phyloP scores from a whole-genome alignment of 2,113 vertebrate genomes.

The Phasianus colchicus region DNA sequence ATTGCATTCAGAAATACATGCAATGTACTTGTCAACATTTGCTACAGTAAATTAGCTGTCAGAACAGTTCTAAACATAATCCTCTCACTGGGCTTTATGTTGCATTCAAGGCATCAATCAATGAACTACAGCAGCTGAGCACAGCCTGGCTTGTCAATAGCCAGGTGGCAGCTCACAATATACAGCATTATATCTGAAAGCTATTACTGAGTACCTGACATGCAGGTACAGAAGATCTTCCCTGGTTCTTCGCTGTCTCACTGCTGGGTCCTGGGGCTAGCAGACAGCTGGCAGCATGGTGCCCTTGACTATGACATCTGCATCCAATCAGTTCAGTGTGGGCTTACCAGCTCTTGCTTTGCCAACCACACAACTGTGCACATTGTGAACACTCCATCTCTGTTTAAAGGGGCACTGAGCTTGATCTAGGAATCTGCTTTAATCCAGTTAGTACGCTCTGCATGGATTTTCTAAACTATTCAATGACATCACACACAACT shows the following conservation, averaged over 20 bases:
- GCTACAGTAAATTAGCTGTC: background rate
- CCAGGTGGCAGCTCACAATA: background rate
- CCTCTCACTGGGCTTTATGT: background rate
- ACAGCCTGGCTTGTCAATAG: background rate
- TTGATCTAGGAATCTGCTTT: background rate
- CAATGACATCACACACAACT: fast-evolving
- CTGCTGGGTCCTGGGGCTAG: background rate
- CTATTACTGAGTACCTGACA: background rate
- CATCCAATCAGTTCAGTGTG: background rate
- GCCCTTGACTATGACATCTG: background rate
- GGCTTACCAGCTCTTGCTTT: background rate
- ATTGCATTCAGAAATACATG: background rate
- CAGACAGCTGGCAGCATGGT: background rate
- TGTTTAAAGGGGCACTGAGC: background rate
- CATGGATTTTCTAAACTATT: background rate
- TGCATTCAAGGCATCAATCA: background rate
- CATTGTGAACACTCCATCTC: background rate
- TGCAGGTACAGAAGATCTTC: background rate
- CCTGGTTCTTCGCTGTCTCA: background rate
- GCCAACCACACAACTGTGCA: background rate
- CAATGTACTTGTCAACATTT: background rate
- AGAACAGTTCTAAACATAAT: background rate
- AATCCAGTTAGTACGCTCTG: background rate
- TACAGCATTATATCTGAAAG: background rate
- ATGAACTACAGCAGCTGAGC: background rate